Conservation (phyloP, 2,113 vertebrate species). For the Loxodonta africana region DNA sequence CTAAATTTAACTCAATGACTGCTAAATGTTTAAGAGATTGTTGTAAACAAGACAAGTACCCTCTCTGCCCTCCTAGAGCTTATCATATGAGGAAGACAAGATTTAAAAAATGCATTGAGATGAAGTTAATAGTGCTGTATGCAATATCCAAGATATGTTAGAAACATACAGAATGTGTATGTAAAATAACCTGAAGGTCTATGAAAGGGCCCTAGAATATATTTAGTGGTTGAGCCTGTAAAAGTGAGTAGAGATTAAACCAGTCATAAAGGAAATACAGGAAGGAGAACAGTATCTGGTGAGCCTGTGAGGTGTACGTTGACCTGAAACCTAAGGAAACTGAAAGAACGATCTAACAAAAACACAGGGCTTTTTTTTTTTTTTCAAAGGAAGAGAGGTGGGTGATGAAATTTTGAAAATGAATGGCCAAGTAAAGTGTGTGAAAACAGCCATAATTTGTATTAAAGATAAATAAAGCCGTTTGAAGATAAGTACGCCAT, state of each 20-base stretch:
- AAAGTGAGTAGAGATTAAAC: not conserved
- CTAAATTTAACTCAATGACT: not conserved
- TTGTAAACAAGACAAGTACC: not conserved
- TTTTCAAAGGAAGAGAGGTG: not conserved
- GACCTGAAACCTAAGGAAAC: not conserved
- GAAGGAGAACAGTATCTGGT: not conserved
- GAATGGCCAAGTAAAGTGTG: not conserved
- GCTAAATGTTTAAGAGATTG: not conserved
- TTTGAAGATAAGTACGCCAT: not conserved
- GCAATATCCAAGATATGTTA: not conserved
- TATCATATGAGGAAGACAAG: not conserved
- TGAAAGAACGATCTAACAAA: not conserved
- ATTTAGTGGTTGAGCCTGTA: not conserved
- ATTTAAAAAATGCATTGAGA: not conserved
- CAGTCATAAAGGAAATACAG: not conserved
- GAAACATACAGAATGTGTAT: not conserved
- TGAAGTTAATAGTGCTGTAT: not conserved
- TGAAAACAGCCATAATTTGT: not conserved
- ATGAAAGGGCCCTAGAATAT: not conserved
- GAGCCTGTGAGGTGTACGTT: not conserved
- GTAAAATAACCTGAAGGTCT: not conserved
- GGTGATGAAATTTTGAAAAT: not conserved
- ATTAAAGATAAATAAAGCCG: not conserved
- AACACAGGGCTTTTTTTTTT: not conserved
- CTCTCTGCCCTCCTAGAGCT: not conserved